Conservation (phyloP, 2,797 vertebrate genomes). For the Discoglossus pictus region DNA sequence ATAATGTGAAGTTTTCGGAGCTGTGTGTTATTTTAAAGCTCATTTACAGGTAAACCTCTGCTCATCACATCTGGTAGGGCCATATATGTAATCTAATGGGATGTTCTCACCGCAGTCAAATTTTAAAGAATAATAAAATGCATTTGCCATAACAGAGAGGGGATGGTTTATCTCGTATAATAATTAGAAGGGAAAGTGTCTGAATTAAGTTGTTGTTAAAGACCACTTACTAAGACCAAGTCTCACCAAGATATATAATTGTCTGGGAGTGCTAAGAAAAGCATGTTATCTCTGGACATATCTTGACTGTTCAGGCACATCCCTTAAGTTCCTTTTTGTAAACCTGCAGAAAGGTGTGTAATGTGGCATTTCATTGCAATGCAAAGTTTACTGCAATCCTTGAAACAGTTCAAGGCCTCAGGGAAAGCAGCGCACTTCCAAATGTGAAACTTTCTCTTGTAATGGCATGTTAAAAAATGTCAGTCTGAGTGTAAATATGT, state of each 20-base stretch:
- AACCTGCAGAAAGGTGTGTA: background rate
- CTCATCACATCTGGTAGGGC: too few relatives aligned
- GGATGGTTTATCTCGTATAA: too few relatives aligned
- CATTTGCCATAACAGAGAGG: too few relatives aligned
- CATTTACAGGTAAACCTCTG: too few relatives aligned
- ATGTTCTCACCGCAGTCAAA: too few relatives aligned
- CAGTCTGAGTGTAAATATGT: background rate
- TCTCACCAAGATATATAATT: background rate
- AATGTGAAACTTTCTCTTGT: slow-evolving; percentile 32
- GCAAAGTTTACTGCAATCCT: slow-evolving; percentile 8
- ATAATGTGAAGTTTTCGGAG: too few relatives aligned
- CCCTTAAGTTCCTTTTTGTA: background rate
- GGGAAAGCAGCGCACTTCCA: slow-evolving; percentile 5
- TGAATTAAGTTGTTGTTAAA: too few relatives aligned
- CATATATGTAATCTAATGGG: too few relatives aligned
- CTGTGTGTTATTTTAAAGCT: too few relatives aligned
- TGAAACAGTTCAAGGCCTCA: slow-evolving; percentile 8
- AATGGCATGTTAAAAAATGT: slow-evolving; percentile 43
- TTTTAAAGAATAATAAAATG: too few relatives aligned
- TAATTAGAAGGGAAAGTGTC: too few relatives aligned
- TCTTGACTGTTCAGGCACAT: slow-evolving; percentile 35
- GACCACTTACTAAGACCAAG: slow-evolving; percentile 6
- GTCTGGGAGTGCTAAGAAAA: slow-evolving; percentile 11
- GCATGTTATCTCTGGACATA: slow-evolving; percentile 24
- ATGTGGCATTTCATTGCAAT: slow-evolving; percentile 36